phyloP scores from a whole-genome alignment of 2,797 vertebrate genomes.

The Lacerta viridis region DNA sequence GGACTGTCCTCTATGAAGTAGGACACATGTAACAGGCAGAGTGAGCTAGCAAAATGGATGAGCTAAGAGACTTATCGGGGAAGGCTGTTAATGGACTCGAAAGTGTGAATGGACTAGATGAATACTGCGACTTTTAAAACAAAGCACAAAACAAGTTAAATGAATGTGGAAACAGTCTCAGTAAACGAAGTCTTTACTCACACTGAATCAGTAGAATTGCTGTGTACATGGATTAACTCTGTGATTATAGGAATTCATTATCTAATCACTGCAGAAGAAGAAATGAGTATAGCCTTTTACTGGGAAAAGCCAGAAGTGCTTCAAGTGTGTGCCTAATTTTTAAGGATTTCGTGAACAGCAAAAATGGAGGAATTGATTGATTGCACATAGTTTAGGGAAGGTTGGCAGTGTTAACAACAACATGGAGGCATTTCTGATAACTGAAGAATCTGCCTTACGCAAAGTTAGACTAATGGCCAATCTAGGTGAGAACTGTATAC shows the following conservation, averaged over 20 bases:
- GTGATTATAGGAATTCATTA: conserved; percentile 21
- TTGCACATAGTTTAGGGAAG: background rate
- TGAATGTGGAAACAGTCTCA: background rate
- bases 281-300: background rate
- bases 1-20: too few species aligned
- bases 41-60: background rate
- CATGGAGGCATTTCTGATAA: background rate
- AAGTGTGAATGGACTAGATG: background rate
- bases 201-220: background rate
- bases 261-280: background rate
- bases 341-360: background rate
- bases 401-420: background rate
- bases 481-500: background rate
- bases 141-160: background rate
- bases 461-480: background rate
- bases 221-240: background rate
- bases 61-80: background rate
- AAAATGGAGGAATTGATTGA: background rate
- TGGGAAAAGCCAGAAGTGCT: background rate
- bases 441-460: too few species aligned
- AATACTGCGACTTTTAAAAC: conserved; percentile 4
- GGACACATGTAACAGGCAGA: too few species aligned
- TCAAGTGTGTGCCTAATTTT: background rate
- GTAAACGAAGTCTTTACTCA: background rate
- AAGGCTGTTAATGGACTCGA: background rate